Conservation (phyloP, 1,140 invertebrate species). For the Trichoplusia ni region DNA sequence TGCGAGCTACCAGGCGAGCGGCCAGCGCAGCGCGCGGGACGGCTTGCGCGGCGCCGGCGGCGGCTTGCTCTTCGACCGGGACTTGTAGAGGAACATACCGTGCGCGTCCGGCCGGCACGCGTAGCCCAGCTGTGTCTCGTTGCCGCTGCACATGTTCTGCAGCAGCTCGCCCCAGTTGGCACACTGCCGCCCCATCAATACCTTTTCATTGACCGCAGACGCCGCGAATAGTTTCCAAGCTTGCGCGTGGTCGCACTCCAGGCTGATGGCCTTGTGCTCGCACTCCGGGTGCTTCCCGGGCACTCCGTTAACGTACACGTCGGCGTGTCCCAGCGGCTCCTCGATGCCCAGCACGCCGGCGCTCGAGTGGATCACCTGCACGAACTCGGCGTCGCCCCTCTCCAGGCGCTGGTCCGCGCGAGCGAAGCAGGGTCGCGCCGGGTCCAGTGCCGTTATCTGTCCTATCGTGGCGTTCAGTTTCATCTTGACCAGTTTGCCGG, state of each 20-base stretch:
- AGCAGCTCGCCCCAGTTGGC: constrained; percentile 53
- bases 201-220: constrained; percentile 46
- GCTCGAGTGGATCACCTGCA: constrained; percentile 80
- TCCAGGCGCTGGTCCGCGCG: constrained; percentile 65
- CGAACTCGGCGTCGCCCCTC: constrained; percentile 71
- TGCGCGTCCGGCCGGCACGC: constrained; percentile 38
- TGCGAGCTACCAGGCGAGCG: too few relatives aligned
- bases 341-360: constrained; percentile 68
- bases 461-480: constrained; percentile 82
- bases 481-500: constrained; percentile 84
- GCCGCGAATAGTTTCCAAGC: constrained; percentile 61
- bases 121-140: constrained; percentile 53
- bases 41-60: constrained; percentile 40
- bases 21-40: constrained; percentile 43
- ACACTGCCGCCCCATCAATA: constrained; percentile 49
- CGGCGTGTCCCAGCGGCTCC: constrained; percentile 66
- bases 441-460: constrained; percentile 89
- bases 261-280: constrained; percentile 40
- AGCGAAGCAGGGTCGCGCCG: constrained; percentile 85
- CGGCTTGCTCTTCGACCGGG: constrained; percentile 26
- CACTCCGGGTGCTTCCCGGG: constrained; percentile 61
- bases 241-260: constrained; percentile 65
- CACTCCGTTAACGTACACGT: constrained; percentile 67
- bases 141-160: constrained; percentile 50
- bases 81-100: constrained; percentile 62